Base-by-base conservation (phyloP, 2,797 vertebrate species). In the Arnoldichthys spilopterus region DNA sequence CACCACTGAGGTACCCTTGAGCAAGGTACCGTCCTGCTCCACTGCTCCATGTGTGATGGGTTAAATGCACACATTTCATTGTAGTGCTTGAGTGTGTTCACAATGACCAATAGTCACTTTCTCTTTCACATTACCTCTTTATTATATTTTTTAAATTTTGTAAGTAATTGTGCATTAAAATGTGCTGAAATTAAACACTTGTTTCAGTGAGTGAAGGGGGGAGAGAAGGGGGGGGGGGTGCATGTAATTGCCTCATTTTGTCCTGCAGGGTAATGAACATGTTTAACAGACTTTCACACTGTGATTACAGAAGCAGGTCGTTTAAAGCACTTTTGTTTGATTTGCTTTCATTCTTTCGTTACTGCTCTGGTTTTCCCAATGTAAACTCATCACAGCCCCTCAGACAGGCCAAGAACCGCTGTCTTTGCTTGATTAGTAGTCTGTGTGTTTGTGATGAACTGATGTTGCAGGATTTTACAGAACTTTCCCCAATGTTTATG, bases 261-360 rank as follows among this genome's bases (percentile, higher is more conserved):
- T 37, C 18, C n/a, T 12, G 18, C 61, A n/a, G 20, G 4, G 12
- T 68, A 70, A 53, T 68, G 28, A 30, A 24, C 22, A 67, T 3
- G 61, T 18, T 8, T 37, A 30, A 74, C 67, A 72, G 22, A 80
- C 49, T 37, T 43, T 67, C 32, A 54, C 59, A 49, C 69, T 15
- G 2, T 3, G 20, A 63, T 58, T 56, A 28, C 13, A 67, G 37
- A 62, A 45, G 1, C 62, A 45, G 34, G 28, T 59, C 2, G 30
- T 61, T 13, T 61, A n/a, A 49, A 69, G 30, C 58, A 62, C 32
- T 67, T 20, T 45, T 56, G 61, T 78, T 77, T 74, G 75, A 74
- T 63, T 74, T 54, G 63, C 43, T 73, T 47, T 69, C 43, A 54
- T 82, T 73, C 71, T 82, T 81, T 77, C 74, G 51, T 76, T 32